These are phyloP conservation scores for Chymomyza caudatula DNA, from an alignment of 2,888 invertebrate species.

Conservation along the genomic window DNA sequence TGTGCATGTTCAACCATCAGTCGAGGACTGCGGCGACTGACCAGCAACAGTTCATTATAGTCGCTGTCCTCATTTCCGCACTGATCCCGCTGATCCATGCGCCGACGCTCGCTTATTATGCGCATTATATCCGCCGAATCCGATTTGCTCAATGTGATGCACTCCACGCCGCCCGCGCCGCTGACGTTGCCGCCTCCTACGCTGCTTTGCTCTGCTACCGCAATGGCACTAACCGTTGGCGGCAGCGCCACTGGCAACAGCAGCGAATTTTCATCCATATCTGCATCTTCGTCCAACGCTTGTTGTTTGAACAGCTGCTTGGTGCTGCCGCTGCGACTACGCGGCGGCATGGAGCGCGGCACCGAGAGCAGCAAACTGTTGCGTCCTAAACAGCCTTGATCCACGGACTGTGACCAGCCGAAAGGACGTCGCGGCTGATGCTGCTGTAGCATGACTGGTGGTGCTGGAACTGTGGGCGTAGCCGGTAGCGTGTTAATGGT, in stretches of 20 bases:
- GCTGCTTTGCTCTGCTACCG: slow-evolving; percentile 2
- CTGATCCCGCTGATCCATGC: slow-evolving; percentile 76
- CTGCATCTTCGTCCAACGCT: slow-evolving; percentile 80
- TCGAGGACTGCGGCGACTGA: slow-evolving; percentile 76
- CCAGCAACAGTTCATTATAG: slow-evolving; percentile 76
- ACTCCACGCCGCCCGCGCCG: slow-evolving; percentile 12
- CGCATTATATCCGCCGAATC: slow-evolving; percentile 77
- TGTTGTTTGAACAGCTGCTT: slow-evolving; percentile 81
- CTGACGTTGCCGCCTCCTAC: slow-evolving; percentile 2
- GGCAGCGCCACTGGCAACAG: slow-evolving; percentile 71
- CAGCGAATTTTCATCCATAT: slow-evolving; percentile 80
- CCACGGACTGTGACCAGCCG: slow-evolving; percentile 75
- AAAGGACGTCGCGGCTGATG: slow-evolving; percentile 59
- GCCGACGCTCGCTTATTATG: slow-evolving; percentile 77
- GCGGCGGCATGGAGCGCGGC: slow-evolving; percentile 77
- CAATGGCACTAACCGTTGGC: slow-evolving; percentile 12
- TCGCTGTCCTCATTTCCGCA: slow-evolving; percentile 77
- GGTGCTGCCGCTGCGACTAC: slow-evolving; percentile 79
- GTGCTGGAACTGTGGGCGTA: slow-evolving; percentile 13
- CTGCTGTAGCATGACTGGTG: slow-evolving; percentile 2
- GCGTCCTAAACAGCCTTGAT: slow-evolving; percentile 67
- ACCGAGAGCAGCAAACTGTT: slow-evolving; percentile 74
- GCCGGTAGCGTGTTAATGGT: slow-evolving; percentile 26
- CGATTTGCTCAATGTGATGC: slow-evolving; percentile 70
- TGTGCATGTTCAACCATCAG: slow-evolving; percentile 46